Evolutionary conservation across 1,140 invertebrate species (phyloP), one percentile per base, ranked within the genome.

Genomic region (Calycopis cecrops): DNA sequence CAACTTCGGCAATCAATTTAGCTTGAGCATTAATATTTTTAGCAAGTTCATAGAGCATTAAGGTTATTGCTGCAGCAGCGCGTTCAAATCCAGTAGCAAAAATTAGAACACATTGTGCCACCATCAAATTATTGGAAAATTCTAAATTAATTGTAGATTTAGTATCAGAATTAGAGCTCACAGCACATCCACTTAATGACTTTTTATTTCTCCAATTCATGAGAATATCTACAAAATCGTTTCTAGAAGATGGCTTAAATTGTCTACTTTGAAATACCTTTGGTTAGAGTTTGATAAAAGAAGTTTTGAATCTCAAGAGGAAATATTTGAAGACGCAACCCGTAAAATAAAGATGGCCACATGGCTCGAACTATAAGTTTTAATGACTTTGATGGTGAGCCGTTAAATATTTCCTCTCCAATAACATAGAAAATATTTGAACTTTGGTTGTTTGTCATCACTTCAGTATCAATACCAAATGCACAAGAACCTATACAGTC

Each of bases 161-260:
- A 4, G 52, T 56, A 7, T 51, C 60, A 10, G 52, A 55, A 35
- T 52, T 51, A 4, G 44, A 21, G n/a, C 34, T 57, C 18, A 65
- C 21, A 8, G 57, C 64, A 33, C 66, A 52, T 21, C 66, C 63
- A n/a, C 18, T 40, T 38, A 69, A 38, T 14, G 38, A 55, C 9
- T 62, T 48, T 6, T 65, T 59, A 12, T 55, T 37, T 34, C 57
- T 69, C 44, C 65, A 63, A 35, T 16, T 57, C 9, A 69, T 42
- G 10, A 69, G 6, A n/a, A 69, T 53, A 59, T 71, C 69, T 0
- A 71, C 38, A 11, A 71, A 71, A 33, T 71, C 66, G 11, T 71
- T 55, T 38, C 60, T 64, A 1, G 28, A 17, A 1, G 60, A 48
- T 4, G 59, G 35, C 10, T 59, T 62, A 9, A 57, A 48, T 0